These are phyloP conservation scores for Meganola albula DNA, from an alignment of 2,888 invertebrate species.

Conservation along the genomic window DNA sequence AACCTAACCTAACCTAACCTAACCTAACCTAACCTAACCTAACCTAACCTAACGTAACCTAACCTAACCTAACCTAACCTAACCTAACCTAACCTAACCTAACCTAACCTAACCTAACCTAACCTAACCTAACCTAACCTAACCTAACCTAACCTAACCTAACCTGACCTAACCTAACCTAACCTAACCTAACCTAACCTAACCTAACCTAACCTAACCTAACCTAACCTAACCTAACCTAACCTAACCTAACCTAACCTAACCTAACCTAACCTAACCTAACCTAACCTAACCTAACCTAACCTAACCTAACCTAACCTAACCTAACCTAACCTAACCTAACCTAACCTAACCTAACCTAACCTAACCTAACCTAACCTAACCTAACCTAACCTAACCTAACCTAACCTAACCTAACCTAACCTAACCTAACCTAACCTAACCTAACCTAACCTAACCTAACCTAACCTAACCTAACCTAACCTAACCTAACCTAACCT, in stretches of 20 bases:
- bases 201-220: constrained; percentile 1
- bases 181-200: constrained; percentile 1
- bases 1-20: constrained; percentile 4
- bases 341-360: constrained; percentile 12
- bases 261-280: neutral
- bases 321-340: constrained; percentile 13
- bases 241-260: constrained; percentile 4
- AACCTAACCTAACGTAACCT: neutral
- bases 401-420: constrained; percentile 14
- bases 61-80: constrained; percentile 5
- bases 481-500: constrained; percentile 17
- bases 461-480: constrained; percentile 19
- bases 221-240: constrained; percentile 1
- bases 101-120: neutral
- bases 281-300: neutral
- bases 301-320: constrained; percentile 7
- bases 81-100: constrained; percentile 1
- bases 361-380: constrained; percentile 15
- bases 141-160: constrained; percentile 26
- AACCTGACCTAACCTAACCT: constrained; percentile 4
- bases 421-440: constrained; percentile 14
- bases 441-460: constrained; percentile 15
- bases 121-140: neutral
- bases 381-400: constrained; percentile 13
- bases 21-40: neutral